phyloP scores from a whole-genome alignment of 2,888 invertebrate genomes.

The Ophion costatus region DNA sequence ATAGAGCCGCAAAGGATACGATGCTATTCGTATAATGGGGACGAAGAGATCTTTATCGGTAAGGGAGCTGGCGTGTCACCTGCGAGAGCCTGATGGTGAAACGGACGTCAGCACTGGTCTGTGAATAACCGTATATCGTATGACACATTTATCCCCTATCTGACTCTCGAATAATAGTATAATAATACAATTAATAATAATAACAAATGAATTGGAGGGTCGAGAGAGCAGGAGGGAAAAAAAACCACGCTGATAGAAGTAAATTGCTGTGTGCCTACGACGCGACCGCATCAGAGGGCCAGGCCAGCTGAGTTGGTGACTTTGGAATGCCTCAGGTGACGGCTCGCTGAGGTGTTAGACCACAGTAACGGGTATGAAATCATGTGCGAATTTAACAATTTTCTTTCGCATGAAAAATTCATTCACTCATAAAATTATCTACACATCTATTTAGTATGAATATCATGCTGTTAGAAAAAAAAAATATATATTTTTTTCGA shows the following conservation, averaged over 20 bases:
- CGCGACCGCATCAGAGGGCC: slow-evolving; percentile 26
- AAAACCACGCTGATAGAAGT: slow-evolving; percentile 38
- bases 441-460: no score
- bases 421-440: no score
- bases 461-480: no score
- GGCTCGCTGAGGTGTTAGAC: no score
- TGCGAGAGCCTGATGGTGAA: slow-evolving; percentile 42
- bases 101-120: not conserved
- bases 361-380: no score
- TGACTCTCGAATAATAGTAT: slow-evolving; percentile 12
- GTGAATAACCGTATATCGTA: slow-evolving; percentile 6
- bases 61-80: slow-evolving; percentile 60
- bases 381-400: no score
- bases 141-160: not conserved
- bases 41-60: slow-evolving; percentile 53
- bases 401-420: no score
- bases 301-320: slow-evolving; percentile 44
- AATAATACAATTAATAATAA: slow-evolving; percentile 25
- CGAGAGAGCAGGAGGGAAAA: slow-evolving; percentile 14
- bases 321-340: slow-evolving; percentile 50
- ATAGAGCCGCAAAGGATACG: slow-evolving; percentile 49
- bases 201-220: slow-evolving; percentile 19
- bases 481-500: no score
- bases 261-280: slow-evolving; percentile 41
- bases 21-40: slow-evolving; percentile 52